Base-by-base conservation (phyloP, 2,113 vertebrate species). In the Gorsachius goisagi region DNA sequence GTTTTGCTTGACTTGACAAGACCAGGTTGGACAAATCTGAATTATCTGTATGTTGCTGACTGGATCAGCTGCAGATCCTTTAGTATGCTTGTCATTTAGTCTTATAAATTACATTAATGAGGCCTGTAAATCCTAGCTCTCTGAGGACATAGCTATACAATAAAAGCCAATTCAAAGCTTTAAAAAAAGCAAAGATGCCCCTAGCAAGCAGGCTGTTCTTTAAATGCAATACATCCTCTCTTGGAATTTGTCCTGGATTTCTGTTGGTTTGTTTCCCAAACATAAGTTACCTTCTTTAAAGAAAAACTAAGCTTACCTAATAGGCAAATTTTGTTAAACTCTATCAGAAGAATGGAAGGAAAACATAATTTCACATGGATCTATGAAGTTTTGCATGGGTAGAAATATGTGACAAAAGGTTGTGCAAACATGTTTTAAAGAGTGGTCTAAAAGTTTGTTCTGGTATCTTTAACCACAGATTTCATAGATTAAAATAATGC, bases 1-100 rank as follows among this genome's bases (percentile, higher is more conserved):
- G 55, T 85, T 97, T 94, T 94, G 50, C 87, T 91, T 91, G 91
- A 97, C 91, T 96, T 97, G 94, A 95, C 94, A 97, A 94, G 88
- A 93, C 79, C 49, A 88, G 72, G 84, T 86, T 95, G 68, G 64
- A 91, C 85, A 96, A 94, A 96, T 94, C 80, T 91, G 89, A 96
- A 76, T 82, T 82, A 87, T 82, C 78, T 96, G 35, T 71, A 56
- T 82, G 47, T 89, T 93, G 55, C 50, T 84, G 87, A 91, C 78
- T 93, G 76, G 86, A 95, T 96, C 82, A 91, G 80, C 78, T 93
- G 26, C 78, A 95, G 85, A 85, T 72, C 33, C 73, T 89, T 63
- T 73, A 91, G 72, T 73, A 89, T 56, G 76, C 90, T 77, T 96
- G 90, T 92, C 67, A 75, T 91, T 92, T 77, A 87, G 74, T 60